A percentile compares a stretch with the other conserved stretches of the same genome.
Conservation (phyloP, 2,113 vertebrate species). For the Channa maculata region DNA sequence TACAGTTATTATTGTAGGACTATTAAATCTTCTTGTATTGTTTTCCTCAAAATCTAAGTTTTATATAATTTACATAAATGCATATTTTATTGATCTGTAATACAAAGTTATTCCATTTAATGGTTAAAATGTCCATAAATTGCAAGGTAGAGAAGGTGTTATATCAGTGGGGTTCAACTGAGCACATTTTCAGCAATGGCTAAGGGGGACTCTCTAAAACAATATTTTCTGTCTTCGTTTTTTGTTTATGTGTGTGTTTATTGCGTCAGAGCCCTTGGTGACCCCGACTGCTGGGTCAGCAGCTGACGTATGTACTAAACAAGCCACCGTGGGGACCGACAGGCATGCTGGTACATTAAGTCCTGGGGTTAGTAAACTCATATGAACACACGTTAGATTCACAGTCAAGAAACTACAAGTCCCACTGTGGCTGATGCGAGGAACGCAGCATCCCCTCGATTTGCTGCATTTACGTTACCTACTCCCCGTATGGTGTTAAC, state of each 20-base stretch:
- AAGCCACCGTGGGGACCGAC: constrained; percentile 32
- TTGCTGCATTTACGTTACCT: background rate
- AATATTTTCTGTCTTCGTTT: background rate
- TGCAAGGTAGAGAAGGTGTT: too few species aligned
- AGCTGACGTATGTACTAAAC: constrained; percentile 45
- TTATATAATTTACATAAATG: too few species aligned
- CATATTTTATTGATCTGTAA: too few species aligned
- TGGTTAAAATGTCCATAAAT: too few species aligned
- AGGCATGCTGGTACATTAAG: constrained; percentile 64
- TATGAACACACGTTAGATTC: background rate
- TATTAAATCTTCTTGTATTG: too few species aligned
- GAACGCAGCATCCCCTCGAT: constrained; percentile 27
- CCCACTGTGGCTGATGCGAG: constrained; percentile 52
- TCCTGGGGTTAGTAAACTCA: background rate
- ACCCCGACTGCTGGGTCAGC: constrained; percentile 60
- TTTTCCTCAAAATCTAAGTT: too few species aligned
- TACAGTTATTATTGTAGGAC: too few species aligned
- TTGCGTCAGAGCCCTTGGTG: constrained; percentile 18
- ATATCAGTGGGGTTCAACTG: too few species aligned
- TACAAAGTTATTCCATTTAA: too few species aligned
- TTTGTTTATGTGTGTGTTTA: constrained; percentile 3
- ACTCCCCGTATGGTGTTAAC: background rate
- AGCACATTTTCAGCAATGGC: too few species aligned
- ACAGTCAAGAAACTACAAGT: constrained; percentile 70
- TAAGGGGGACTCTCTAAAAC: too few species aligned